A percentile compares a stretch with the other conserved stretches of the same genome.
Evolutionary conservation across 2,797 vertebrate species (phyloP).

Genomic region (Alfaro cultratus): DNA sequence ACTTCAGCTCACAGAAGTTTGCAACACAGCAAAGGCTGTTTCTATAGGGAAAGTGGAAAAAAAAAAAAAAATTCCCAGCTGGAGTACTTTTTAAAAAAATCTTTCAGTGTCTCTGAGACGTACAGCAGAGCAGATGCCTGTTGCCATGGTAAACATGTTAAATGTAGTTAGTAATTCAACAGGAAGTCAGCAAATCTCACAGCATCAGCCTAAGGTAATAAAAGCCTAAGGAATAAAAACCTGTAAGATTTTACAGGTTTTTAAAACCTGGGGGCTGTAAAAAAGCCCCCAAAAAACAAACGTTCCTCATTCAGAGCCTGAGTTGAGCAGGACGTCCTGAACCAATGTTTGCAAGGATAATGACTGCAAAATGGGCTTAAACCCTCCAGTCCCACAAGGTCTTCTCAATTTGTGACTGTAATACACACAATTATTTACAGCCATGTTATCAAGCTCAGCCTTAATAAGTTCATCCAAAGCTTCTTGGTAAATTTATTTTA

Average conservation of each 20-base stretch:
- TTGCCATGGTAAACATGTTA: conserved; percentile 60
- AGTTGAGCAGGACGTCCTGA: conserved; percentile 48
- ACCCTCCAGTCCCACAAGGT: neutral
- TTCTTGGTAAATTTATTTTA: conserved; percentile 14
- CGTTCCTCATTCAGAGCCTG: conserved; percentile 21
- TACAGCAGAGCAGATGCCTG: conserved; percentile 30
- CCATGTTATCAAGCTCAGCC: conserved; percentile 13
- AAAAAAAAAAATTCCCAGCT: conserved; percentile 24
- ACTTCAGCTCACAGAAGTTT: conserved; percentile 28
- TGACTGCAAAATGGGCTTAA: conserved; percentile 32
- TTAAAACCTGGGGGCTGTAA: too few relatives aligned
- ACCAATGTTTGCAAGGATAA: conserved; percentile 50
- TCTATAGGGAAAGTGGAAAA: conserved; percentile 3
- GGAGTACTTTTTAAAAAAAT: neutral
- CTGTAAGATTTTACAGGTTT: too few relatives aligned
- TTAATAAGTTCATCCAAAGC: conserved; percentile 10
- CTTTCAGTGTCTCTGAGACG: conserved; percentile 29
- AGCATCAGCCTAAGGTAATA: conserved; percentile 14
- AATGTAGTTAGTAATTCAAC: conserved; percentile 40
- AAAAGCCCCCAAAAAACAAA: conserved; percentile 1
- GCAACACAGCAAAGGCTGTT: conserved; percentile 17
- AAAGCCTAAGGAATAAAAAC: conserved; percentile 26
- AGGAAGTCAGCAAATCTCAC: conserved; percentile 19
- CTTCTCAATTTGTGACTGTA: conserved; percentile 4
- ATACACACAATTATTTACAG: conserved; percentile 2